phyloP scores from a whole-genome alignment of 2,888 invertebrate species.

The Hyposoter dolosus region DNA sequence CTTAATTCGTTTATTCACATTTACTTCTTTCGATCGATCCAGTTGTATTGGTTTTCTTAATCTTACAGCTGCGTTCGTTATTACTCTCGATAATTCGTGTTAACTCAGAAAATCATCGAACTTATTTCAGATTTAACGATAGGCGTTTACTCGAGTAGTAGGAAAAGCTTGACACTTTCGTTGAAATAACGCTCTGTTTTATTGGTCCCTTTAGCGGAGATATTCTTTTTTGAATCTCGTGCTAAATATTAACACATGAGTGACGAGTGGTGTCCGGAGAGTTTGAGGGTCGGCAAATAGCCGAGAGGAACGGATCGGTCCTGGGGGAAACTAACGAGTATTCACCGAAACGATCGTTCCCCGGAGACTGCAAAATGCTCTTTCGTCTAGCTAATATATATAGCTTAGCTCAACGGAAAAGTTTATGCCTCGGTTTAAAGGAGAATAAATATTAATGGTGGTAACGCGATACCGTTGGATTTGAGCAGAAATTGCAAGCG shows the following conservation, averaged over 20 bases:
- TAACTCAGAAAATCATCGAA: not conserved
- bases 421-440: not conserved
- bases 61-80: not conserved
- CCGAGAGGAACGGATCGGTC: slow-evolving; percentile 27
- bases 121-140: not conserved
- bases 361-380: slow-evolving; percentile 12
- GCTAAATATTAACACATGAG: slow-evolving; percentile 24
- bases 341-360: slow-evolving; percentile 17
- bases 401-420: not conserved
- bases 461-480: not conserved
- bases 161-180: not conserved
- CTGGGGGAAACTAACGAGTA: slow-evolving; percentile 15
- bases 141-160: not conserved
- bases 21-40: not conserved
- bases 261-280: slow-evolving; percentile 8
- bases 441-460: not conserved
- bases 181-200: not conserved
- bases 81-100: not conserved
- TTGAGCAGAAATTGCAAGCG: not conserved
- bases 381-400: not conserved
- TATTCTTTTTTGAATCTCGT: not conserved
- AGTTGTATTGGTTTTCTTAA: not conserved
- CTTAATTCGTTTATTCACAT: not conserved
- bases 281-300: slow-evolving; percentile 3
- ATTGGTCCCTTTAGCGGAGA: not conserved